phyloP scores from a whole-genome alignment of 2,113 vertebrate species.

The Pitta sordida region DNA sequence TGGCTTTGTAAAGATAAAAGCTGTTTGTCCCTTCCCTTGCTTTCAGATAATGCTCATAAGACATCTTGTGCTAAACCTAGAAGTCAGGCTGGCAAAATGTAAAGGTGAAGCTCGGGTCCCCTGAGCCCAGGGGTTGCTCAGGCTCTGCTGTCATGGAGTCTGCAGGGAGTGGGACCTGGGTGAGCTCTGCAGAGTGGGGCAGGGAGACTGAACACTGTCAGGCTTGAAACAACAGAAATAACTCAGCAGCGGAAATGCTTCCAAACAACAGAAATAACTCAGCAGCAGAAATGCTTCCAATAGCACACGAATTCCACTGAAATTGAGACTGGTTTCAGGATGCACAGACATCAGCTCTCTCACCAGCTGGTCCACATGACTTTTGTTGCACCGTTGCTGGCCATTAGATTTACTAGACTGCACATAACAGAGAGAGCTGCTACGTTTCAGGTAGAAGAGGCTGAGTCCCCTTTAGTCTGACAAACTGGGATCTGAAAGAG shows the following conservation, averaged over 20 bases:
- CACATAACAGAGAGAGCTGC: not conserved
- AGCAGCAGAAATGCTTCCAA: not conserved
- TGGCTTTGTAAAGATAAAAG: slow-evolving; percentile 28
- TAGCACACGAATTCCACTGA: not conserved
- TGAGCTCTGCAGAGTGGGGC: not conserved
- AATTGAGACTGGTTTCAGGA: not conserved
- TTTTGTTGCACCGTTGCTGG: not conserved
- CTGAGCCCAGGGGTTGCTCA: not conserved
- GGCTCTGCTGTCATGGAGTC: not conserved
- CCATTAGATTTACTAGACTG: not conserved
- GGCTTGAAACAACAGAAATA: not conserved
- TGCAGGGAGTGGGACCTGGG: not conserved
- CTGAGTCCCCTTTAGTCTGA: not conserved
- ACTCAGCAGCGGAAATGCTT: not conserved
- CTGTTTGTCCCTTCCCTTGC: not conserved
- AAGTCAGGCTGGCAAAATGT: not conserved
- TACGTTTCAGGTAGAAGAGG: not conserved
- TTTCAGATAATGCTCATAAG: not conserved
- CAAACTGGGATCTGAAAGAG: not conserved
- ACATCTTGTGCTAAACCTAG: not conserved
- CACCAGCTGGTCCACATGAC: rapidly evolving
- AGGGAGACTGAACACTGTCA: not conserved
- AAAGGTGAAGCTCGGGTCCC: not conserved
- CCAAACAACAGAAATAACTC: not conserved
- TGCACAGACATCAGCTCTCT: not conserved